These are phyloP conservation scores for Delia radicum DNA, from an alignment of 1,140 invertebrate genomes.

Conservation along the genomic window DNA sequence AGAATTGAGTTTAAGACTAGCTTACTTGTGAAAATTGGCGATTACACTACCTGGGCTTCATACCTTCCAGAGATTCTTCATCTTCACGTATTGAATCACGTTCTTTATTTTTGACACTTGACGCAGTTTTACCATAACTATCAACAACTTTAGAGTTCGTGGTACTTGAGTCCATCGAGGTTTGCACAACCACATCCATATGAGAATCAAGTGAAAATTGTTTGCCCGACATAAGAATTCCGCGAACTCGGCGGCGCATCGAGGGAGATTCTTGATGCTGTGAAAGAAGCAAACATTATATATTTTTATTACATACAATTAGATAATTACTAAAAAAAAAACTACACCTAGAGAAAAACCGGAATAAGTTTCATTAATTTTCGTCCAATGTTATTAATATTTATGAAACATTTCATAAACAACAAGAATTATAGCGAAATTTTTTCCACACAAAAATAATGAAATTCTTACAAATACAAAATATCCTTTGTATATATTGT, in stretches of 20 bases:
- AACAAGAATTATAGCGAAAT: no score
- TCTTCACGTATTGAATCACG: slow-evolving; percentile 47
- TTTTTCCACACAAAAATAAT: no score
- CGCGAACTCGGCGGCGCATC: slow-evolving; percentile 78
- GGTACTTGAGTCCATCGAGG: slow-evolving; percentile 35
- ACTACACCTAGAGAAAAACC: no score
- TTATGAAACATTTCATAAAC: no score
- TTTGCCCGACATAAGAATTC: slow-evolving; percentile 80
- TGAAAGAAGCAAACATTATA: background rate
- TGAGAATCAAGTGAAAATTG: slow-evolving; percentile 88
- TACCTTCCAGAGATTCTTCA: slow-evolving; percentile 54
- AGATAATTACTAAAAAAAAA: no score
- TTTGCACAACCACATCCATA: slow-evolving; percentile 76
- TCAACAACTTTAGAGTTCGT: slow-evolving; percentile 5
- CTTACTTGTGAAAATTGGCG: slow-evolving; percentile 29
- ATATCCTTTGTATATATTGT: no score
- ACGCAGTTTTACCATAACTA: slow-evolving; percentile 14
- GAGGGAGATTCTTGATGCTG: slow-evolving; percentile 59
- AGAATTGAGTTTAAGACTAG: background rate
- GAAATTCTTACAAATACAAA: no score
- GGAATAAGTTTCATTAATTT: no score
- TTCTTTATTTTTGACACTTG: background rate
- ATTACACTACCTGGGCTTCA: slow-evolving; percentile 55
- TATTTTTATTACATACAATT: background rate
- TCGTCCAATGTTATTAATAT: no score